Base-by-base conservation (phyloP, 2,797 vertebrate genomes). In the Leptoclinus maculatus region DNA sequence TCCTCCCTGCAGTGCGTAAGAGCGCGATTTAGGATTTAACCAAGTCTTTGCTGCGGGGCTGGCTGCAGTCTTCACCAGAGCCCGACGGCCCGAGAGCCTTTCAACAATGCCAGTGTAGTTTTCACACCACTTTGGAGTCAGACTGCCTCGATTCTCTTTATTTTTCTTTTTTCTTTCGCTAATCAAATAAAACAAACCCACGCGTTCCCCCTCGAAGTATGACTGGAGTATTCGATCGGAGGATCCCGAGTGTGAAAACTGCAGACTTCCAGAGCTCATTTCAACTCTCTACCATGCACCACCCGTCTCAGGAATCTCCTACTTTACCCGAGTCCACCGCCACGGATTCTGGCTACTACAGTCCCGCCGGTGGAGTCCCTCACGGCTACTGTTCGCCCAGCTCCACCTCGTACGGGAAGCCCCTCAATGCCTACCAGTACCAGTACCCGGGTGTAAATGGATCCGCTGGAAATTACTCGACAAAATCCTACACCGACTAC, bases 1-100 rank as follows among this genome's bases (percentile, higher is more conserved):
- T 98, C 98, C 97, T 97, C 97, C 98, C 97, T 96, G 96, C 97
- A 97, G 97, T 97, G 98, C 98, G 98, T 99, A 98, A 98, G 96
- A 97, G 97, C 95, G 96, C 96, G 96, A 96, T 97, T 98, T 96
- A 96, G 97, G 97, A 98, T 98, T 99, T 98, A 98, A 98, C 97
- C 97, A 98, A 97, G 97, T 97, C 96, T 96, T 94, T 96, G 96
- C 97, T 97, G 96, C 93, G 94, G 94, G 96, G 95, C 96, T 95
- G 96, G 95, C 95, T 96, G 96, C 96, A 97, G 97, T 97, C 96
- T 95, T 96, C 95, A 95, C 88, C 95, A 96, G 95, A 95, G 93
- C 84, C 88, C 95, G 93, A 93, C 94, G 94, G 93, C 93, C 92
- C 39, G 87, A 92, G 88, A 91, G 91, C 94, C 74, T 92, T 92